phyloP scores from a whole-genome alignment of 2,888 invertebrate species.

The Sarcophaga carnaria region DNA sequence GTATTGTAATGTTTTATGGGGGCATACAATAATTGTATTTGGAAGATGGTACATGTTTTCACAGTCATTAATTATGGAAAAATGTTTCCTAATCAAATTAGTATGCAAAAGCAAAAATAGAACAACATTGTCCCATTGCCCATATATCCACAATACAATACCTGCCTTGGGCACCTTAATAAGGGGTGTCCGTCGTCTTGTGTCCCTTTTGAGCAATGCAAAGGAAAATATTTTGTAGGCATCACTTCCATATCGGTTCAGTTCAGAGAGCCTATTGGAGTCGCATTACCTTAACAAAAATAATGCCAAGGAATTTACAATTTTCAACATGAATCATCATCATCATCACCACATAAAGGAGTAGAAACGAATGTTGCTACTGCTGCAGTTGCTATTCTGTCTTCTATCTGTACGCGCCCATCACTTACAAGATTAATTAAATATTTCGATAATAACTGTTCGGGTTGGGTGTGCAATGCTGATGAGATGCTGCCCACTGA shows the following conservation, averaged over 20 bases:
- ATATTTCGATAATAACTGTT: neutral
- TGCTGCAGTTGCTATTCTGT: neutral
- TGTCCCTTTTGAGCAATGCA: conserved; percentile 28
- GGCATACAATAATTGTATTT: conserved; percentile 53
- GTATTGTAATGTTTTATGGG: conserved; percentile 27
- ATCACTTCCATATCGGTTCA: conserved; percentile 40
- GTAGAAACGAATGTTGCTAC: no score
- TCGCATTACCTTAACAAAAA: conserved; percentile 1
- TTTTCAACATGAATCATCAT: neutral
- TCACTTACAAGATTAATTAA: neutral
- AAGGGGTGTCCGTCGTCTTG: conserved; percentile 3
- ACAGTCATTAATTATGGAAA: conserved; percentile 69
- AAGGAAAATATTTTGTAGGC: conserved; percentile 39
- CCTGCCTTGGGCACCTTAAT: conserved; percentile 23
- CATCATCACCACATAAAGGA: neutral
- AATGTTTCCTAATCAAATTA: conserved; percentile 67
- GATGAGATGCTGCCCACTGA: no score
- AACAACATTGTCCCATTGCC: conserved; percentile 42
- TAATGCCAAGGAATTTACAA: neutral
- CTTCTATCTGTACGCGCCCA: neutral
- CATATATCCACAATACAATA: conserved; percentile 20
- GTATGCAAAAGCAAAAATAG: conserved; percentile 65
- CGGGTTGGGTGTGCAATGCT: no score
- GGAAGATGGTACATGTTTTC: conserved; percentile 65
- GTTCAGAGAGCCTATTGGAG: conserved; percentile 4